Evolutionary conservation across 2,113 vertebrate genomes (phyloP).

Genomic region (Aptenodytes patagonicus): DNA sequence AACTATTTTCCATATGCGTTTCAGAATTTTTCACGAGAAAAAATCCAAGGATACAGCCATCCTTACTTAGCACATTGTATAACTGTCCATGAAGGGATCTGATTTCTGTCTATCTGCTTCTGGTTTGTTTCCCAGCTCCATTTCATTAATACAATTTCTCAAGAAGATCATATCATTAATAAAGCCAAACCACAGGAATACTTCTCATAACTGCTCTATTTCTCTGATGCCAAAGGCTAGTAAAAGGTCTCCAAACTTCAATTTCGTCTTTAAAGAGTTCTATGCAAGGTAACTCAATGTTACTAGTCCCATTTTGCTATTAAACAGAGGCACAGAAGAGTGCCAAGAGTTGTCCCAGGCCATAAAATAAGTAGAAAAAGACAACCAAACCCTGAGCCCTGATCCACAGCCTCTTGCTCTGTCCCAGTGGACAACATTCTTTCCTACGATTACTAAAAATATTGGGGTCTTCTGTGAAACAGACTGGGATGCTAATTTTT

Average conservation of each 20-base stretch:
- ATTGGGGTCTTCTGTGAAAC: not conserved
- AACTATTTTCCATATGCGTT: not conserved
- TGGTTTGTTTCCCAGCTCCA: not conserved
- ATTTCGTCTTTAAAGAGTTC: not conserved
- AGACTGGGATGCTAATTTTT: not conserved
- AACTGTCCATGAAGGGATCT: not conserved
- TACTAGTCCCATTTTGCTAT: not conserved
- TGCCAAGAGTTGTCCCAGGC: not conserved
- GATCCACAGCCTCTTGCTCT: not conserved
- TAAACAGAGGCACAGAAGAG: not conserved
- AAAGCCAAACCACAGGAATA: constrained; percentile 12
- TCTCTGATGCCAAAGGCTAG: not conserved
- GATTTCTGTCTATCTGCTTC: not conserved
- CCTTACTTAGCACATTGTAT: not conserved
- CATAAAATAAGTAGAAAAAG: not conserved
- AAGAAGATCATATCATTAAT: not conserved
- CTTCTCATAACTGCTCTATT: not conserved
- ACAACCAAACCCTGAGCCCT: not conserved
- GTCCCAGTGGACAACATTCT: not conserved
- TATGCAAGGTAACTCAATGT: not conserved
- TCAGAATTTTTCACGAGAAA: not conserved
- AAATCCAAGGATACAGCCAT: not conserved
- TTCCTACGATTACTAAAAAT: not conserved
- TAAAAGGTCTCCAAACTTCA: not conserved
- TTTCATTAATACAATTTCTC: not conserved